Conservation (phyloP, 2,888 invertebrate genomes). For the Prosapia bicincta region DNA sequence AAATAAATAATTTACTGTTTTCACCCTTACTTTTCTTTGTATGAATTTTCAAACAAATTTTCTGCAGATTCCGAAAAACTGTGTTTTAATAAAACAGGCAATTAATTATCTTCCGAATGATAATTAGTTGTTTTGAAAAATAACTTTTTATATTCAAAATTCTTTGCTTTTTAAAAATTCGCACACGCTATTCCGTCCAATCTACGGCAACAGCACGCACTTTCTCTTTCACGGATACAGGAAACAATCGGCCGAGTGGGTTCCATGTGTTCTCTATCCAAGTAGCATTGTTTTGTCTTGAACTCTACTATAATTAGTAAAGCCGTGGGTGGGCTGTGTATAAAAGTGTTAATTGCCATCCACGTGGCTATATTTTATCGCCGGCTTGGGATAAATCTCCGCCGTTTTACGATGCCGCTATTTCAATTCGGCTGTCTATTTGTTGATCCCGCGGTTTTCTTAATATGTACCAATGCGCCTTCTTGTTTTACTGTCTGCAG, state of each 20-base stretch:
- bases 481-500: too few species aligned
- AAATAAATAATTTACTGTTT: too few species aligned
- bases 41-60: too few species aligned
- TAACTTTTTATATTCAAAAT: too few species aligned
- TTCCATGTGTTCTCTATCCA: neutral
- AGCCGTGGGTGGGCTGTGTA: conserved; percentile 9
- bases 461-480: too few species aligned
- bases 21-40: too few species aligned
- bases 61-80: too few species aligned
- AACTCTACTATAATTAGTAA: neutral
- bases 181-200: too few species aligned
- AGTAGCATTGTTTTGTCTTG: neutral
- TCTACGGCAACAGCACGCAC: neutral
- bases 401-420: conserved; percentile 21
- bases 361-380: conserved; percentile 32
- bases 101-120: too few species aligned
- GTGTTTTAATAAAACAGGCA: too few species aligned
- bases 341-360: conserved; percentile 31
- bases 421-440: conserved; percentile 25
- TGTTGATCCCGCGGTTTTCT: conserved; percentile 24
- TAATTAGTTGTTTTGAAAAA: too few species aligned
- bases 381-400: conserved; percentile 19
- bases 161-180: too few species aligned
- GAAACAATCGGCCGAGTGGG: neutral
- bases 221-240: neutral